Percentiles rank a stretch among this genome's conserved stretches.
Conservation (phyloP, 1,140 invertebrate genomes). For the Physella acuta region DNA sequence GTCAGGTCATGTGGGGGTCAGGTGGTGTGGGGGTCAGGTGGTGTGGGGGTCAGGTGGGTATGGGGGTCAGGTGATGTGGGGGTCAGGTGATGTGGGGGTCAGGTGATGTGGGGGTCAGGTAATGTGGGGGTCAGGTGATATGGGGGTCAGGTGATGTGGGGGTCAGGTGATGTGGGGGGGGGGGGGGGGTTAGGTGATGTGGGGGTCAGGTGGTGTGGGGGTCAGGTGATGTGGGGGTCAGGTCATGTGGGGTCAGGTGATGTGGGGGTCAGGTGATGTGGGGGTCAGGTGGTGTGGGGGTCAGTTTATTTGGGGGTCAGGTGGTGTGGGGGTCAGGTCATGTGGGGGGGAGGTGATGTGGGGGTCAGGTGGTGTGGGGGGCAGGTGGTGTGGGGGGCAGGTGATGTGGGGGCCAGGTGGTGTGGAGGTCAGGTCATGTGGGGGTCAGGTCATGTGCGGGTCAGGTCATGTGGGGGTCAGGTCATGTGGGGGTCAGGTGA, state of each 20-base stretch:
- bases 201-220: not conserved
- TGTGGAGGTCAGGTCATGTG: too few relatives aligned
- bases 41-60: not conserved
- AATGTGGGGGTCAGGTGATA: too few relatives aligned
- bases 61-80: not conserved
- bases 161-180: too few relatives aligned
- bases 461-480: too few relatives aligned
- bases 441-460: too few relatives aligned
- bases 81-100: not conserved
- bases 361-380: not conserved
- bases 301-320: not conserved
- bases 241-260: not conserved
- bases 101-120: not conserved
- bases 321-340: not conserved
- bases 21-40: too few relatives aligned
- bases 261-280: not conserved
- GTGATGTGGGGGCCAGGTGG: too few relatives aligned
- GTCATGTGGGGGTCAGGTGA: too few relatives aligned
- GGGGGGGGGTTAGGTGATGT: not conserved
- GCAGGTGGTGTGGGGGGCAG: too few relatives aligned
- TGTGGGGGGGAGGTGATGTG: not conserved
- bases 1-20: too few relatives aligned
- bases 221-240: not conserved
- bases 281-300: not conserved
- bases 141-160: not conserved